These are phyloP conservation scores for Melanotaenia boesemani DNA, from an alignment of 2,797 vertebrate genomes.

Conservation along the genomic window DNA sequence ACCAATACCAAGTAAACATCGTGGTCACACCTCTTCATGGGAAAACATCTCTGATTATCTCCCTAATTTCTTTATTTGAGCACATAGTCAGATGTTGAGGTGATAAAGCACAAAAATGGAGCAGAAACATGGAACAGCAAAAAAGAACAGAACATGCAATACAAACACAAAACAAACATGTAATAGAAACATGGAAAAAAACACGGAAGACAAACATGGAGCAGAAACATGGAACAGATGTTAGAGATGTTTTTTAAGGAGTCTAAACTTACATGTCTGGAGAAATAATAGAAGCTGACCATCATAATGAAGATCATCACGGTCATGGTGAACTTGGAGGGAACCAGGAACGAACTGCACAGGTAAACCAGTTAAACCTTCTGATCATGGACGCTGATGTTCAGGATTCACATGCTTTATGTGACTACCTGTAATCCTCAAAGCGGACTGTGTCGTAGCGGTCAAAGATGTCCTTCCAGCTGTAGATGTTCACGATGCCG, in stretches of 20 bases:
- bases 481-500: slow-evolving; percentile 90
- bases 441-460: slow-evolving; percentile 87
- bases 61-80: not conserved
- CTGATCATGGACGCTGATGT: too few relatives aligned
- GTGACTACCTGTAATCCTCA: slow-evolving; percentile 83
- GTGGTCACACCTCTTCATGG: too few relatives aligned
- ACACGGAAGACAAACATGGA: too few relatives aligned
- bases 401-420: too few relatives aligned
- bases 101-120: too few relatives aligned
- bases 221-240: too few relatives aligned
- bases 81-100: too few relatives aligned
- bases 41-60: not conserved
- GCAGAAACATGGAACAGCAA: too few relatives aligned
- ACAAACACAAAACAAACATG: too few relatives aligned
- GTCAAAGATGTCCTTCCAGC: slow-evolving; percentile 92
- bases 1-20: too few relatives aligned
- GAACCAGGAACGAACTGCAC: slow-evolving; percentile 85
- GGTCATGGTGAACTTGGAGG: slow-evolving; percentile 93
- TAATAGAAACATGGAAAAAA: too few relatives aligned
- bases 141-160: too few relatives aligned
- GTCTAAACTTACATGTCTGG: slow-evolving; percentile 89
- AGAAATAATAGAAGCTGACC: slow-evolving; percentile 98
- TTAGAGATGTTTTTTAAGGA: not conserved
- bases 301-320: slow-evolving; percentile 94
- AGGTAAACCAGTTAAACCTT: slow-evolving; percentile 1